phyloP scores from a whole-genome alignment of 2,797 vertebrate genomes.

The Melanotaenia pygmaea region DNA sequence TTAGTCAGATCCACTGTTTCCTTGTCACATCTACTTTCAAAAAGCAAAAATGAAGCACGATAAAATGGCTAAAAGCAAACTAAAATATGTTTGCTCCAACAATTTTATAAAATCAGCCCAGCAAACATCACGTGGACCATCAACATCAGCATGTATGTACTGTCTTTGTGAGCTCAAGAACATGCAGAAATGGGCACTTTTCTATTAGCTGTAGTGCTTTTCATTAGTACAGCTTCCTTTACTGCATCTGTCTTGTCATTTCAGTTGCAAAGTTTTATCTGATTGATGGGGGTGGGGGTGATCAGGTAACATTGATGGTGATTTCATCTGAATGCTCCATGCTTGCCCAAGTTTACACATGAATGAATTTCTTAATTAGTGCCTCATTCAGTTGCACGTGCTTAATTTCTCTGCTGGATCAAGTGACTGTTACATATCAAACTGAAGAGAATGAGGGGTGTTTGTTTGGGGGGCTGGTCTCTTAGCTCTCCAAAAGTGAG shows the following conservation, averaged over 20 bases:
- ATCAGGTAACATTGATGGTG: conserved; percentile 37
- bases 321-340: conserved; percentile 61
- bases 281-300: conserved; percentile 28
- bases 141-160: background rate
- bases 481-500: conserved; percentile 31
- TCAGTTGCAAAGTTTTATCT: conserved; percentile 36
- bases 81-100: background rate
- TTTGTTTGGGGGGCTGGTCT: conserved; percentile 10
- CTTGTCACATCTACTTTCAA: background rate
- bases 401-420: conserved; percentile 50
- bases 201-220: background rate
- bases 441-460: conserved; percentile 18
- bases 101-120: background rate
- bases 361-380: conserved; percentile 70
- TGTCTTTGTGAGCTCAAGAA: background rate
- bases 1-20: background rate
- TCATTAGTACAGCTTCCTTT: background rate
- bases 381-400: conserved; percentile 53
- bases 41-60: background rate
- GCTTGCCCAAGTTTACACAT: conserved; percentile 60
- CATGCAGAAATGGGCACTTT: background rate
- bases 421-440: conserved; percentile 47
- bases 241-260: background rate
- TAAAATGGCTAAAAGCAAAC: background rate
- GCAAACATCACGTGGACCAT: background rate